Base-by-base conservation (phyloP, 2,113 vertebrate genomes). In the Actenoides hombroni region DNA sequence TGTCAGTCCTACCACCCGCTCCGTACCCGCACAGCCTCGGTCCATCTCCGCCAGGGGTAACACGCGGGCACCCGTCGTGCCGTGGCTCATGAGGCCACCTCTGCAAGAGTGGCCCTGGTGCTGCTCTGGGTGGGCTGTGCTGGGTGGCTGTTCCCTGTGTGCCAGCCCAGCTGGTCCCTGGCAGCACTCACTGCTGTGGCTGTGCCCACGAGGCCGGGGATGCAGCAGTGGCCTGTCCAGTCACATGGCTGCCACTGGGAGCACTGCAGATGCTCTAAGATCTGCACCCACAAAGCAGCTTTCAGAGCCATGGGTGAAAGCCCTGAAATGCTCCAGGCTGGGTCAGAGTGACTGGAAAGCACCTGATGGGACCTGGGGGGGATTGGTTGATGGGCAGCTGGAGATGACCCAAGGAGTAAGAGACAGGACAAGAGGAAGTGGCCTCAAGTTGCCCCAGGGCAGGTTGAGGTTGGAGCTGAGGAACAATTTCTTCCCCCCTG, bases 181-280 rank as follows among this genome's bases (percentile, higher is more conserved):
- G 57, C 64, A 1, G 9, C 13, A 7, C 61, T 44, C 29, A 0
- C 35, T 14, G 48, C 70, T 23, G 10, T 25, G 33, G 20, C 11
- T 33, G 44, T n/a, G 65, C 69, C 26, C 8, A 0, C 0, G 7
- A 35, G 73, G n/a, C 24, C 11, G 35, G 20, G 46, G 31, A 48
- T 2, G 6, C n/a, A 73, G 53, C 59, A 26, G 28, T 4, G 0
- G 3, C 4, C 20, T 0, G 0, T 19, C 53, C 57, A 3, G 5
- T 51, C 53, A 13, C 1, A 8, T 16, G 13, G 37, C 44, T 74
- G 46, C 54, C 13, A 0, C 28, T 5, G 33, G 24, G 67, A 51
- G 53, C 35, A 4, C 5, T 31, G 33, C 0, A 2, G 6, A 19
- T 6, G 7, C 49, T 64, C 25, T 2, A 14, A 28, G 15, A 25